Base-by-base conservation (phyloP, 2,888 invertebrate genomes). In the Rhamphomyia laevipes region DNA sequence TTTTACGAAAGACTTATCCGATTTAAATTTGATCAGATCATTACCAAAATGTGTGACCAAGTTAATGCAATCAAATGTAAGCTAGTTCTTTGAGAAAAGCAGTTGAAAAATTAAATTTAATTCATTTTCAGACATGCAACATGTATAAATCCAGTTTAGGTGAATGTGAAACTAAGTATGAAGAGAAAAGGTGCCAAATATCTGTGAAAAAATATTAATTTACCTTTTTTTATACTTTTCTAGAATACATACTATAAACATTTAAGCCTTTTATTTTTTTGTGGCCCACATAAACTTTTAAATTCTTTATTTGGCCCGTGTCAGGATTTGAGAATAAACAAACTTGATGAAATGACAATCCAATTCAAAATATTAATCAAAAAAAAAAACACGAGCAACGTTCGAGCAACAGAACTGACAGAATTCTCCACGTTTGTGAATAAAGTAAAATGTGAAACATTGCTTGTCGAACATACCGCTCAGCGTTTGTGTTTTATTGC, bases 141-240 rank as follows among this genome's bases (percentile, higher is more conserved):
- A 51, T 47, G 38, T 23, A 49, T 35, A 49, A 51, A 53, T 47
- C 43, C 31, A 51, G 35, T 49, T 49, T 45, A 48, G 47, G 46
- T 53, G 49, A 56, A 54, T 55, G 55, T 55, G 51, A 53, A 55
- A 54, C 54, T 50, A 55, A 49, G 27, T 53, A 53, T 53, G 18
- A 21, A 23, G 41, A 41, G 16, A 41, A 41, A 18, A 21, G 21
- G n/a, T 41, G 41, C 41, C 41, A 41, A 41, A 21, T 41, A 21
- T 41, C 41, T 4, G 41, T 3, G 21, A 41, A n/a, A 38, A 16
- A 16, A 38, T 17, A 38, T 38, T 38, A 38, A 38, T 38, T n/a
- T n/a, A n/a, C n/a, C n/a, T n/a, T n/a, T n/a, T n/a, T n/a, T n/a
- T n/a, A n/a, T n/a, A n/a, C n/a, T n/a, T n/a, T n/a, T n/a, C n/a